Evolutionary conservation across 2,113 vertebrate species (phyloP), one percentile per base, ranked within the genome.

Genomic region (Pygoscelis antarcticus): DNA sequence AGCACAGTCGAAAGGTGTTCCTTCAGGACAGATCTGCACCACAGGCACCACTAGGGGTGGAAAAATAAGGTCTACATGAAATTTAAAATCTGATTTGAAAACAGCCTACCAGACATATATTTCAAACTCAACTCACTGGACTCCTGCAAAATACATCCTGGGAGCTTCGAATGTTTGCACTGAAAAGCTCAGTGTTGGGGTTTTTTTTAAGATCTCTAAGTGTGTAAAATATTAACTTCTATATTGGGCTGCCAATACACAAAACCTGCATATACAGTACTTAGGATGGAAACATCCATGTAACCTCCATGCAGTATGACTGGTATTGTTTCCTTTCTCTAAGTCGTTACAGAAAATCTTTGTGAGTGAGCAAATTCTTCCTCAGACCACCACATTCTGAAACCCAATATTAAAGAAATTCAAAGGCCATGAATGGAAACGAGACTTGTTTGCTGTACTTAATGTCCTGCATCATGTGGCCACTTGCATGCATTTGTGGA

Each of bases 351-450:
- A 83, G 91, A 95, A 97, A 85, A 97, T 95, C 96, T 92, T 94
- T 34, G 19, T 58, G 91, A 95, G 38, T 20, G 76, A 97, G 90
- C 74, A 97, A 97, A 96, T 96, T 95, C 88, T 97, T 97, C 83
- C 87, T 97, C 78, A 95, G 95, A 93, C 82, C 86, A 69, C 71
- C 68, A 65, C 25, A 49, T 97, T 97, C 96, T 96, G 93, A 97
- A 98, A 97, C 79, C 34, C 72, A 97, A 21, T 71, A 93, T 96
- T 95, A 96, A 89, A 97, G 94, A 97, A 95, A 97, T 96, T 97
- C 95, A 97, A 98, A 97, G 94, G 89, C 87, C 5, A 3, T 95
- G 87, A 96, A 94, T 88, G 96, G 96, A 97, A 98, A 93, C 61
- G 91, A 97, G 97, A 87, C 57, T 96, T 97, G 89, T 96, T 98